Base-by-base conservation (phyloP, 2,113 vertebrate species). In the Hemichromis elongatus region DNA sequence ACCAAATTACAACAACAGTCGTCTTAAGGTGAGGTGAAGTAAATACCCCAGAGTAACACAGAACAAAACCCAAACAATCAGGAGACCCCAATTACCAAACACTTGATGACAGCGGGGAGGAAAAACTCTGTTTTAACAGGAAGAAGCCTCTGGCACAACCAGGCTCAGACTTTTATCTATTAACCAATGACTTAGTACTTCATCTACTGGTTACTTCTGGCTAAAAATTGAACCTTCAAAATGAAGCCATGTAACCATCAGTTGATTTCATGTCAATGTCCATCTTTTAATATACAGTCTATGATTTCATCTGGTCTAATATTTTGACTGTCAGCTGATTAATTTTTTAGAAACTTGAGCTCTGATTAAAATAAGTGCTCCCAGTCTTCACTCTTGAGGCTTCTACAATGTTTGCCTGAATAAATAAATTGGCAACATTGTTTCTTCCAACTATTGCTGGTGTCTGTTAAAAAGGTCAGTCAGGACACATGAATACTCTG, bases 271-370 rank as follows among this genome's bases (percentile, higher is more conserved):
- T 66, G 5, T 21, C 14, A 3, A 68, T 40, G 21, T 70, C 2
- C 13, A 45, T 70, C 66, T 45, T 45, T 75, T 19, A 50, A 50
- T 50, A 30, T 75, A 75, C 42, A 75, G 68, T 50, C 24, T 50
- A 10, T 30, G 24, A 50, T 75, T 45, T 26, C 30, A 19, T 28
- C 16, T 50, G 40, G 16, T 30, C 6, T 0, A 50, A 50, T 73
- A 28, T 28, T n/a, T n/a, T 52, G 26, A 75, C 26, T 75, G 45
- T 52, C 42, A 52, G 45, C 16, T 50, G 24, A 50, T 50, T 13
- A 2, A 1, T 35, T 63, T 30, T 56, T 56, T 26, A 1, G 18
- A 50, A 75, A 2, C 16, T n/a, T 18, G 1, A 30, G 26, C 10
- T 52, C 6, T 50, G 70, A 75, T 30, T 19, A 50, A 75, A 45